phyloP scores from a whole-genome alignment of 2,797 vertebrate genomes.

The Sardinella longiceps region DNA sequence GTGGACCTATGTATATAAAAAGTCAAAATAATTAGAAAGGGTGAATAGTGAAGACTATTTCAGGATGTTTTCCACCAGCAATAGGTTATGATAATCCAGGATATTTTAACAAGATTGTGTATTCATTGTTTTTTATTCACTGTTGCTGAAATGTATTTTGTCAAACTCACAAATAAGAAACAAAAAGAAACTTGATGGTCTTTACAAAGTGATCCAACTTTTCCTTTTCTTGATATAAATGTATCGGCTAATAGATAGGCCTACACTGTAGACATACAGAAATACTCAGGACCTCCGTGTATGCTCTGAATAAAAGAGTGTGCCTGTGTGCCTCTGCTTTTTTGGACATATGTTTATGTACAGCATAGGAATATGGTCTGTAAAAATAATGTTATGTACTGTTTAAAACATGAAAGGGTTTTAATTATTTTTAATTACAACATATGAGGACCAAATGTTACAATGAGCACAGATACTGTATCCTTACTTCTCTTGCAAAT shows the following conservation, averaged over 20 bases:
- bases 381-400: not conserved
- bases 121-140: not conserved
- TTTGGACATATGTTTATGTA: not conserved
- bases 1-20: not conserved
- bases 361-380: not conserved
- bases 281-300: too few relatives aligned
- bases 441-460: not conserved
- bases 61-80: not conserved
- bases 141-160: not conserved
- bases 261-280: too few relatives aligned
- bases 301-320: too few relatives aligned
- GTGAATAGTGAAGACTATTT: not conserved
- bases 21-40: not conserved
- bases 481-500: too few relatives aligned
- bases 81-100: not conserved
- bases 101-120: not conserved
- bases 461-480: not conserved
- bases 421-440: not conserved
- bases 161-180: not conserved
- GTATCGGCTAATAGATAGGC: too few relatives aligned
- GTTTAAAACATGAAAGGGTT: not conserved
- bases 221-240: too few relatives aligned
- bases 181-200: not conserved
- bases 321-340: too few relatives aligned
- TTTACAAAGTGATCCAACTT: not conserved